A percentile compares a stretch with the other conserved stretches of the same genome.
Conservation (phyloP, 2,797 vertebrate genomes). For the Rhinichthys osculus region DNA sequence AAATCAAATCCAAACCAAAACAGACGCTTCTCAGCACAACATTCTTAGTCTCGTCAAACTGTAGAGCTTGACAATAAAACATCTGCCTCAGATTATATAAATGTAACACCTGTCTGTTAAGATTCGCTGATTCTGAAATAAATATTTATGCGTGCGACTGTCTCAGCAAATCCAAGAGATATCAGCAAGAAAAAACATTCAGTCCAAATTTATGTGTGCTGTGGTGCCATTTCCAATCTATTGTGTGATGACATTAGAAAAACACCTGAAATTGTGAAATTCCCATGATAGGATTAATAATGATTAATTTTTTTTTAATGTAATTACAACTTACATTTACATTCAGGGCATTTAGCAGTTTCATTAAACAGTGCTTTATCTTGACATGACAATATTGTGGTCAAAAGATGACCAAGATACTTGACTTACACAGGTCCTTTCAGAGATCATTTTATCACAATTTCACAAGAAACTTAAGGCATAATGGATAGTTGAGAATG, state of each 20-base stretch:
- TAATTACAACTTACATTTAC: not conserved
- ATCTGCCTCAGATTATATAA: not conserved
- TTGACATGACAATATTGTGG: not conserved
- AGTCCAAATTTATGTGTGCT: not conserved
- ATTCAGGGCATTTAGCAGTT: not conserved
- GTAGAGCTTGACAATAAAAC: not conserved
- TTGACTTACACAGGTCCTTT: not conserved
- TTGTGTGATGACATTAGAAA: not conserved
- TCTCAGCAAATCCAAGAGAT: not conserved
- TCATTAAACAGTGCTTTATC: not conserved
- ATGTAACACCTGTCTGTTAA: conserved; percentile 1
- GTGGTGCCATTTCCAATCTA: not conserved
- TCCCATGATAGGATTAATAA: not conserved
- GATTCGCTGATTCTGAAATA: not conserved
- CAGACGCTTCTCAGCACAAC: not conserved
- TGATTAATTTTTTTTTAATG: not conserved
- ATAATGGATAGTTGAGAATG: not conserved
- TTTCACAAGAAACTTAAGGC: not conserved
- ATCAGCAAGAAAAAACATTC: not conserved
- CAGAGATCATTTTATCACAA: not conserved
- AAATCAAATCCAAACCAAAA: not conserved
- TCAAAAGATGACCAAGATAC: not conserved
- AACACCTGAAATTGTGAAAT: not conserved
- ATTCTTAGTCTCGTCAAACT: not conserved
- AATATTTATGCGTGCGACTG: not conserved